These are phyloP conservation scores for Tangara arthus DNA, from an alignment of 2,797 vertebrate species.

Conservation along the genomic window DNA sequence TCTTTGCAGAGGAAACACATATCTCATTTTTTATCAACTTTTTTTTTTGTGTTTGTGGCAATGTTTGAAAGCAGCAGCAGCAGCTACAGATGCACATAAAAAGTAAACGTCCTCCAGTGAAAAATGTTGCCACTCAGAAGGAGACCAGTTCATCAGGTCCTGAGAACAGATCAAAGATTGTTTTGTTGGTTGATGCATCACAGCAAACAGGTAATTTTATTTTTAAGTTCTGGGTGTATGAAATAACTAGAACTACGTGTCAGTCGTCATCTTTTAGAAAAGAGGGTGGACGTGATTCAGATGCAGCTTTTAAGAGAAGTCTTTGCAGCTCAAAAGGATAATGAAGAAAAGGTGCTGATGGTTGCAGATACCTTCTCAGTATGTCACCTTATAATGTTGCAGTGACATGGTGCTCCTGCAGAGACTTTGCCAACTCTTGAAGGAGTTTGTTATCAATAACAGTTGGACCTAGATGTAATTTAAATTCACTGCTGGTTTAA, in stretches of 20 bases:
- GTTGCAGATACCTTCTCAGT: neutral
- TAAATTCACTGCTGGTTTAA: neutral
- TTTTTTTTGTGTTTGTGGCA: neutral
- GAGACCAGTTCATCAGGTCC: conserved; percentile 90
- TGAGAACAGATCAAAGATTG: conserved; percentile 89
- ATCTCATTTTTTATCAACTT: neutral
- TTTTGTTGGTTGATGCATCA: conserved; percentile 93
- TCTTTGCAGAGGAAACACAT: neutral
- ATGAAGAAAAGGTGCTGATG: neutral
- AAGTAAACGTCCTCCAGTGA: conserved; percentile 87
- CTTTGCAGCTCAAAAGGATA: neutral
- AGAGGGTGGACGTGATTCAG: neutral
- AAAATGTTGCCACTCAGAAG: conserved; percentile 93
- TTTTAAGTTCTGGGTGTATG: neutral
- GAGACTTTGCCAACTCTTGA: neutral
- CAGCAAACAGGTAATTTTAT: conserved; percentile 84
- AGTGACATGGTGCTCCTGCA: neutral
- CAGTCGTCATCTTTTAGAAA: neutral
- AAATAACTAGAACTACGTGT: neutral
- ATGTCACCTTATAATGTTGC: neutral
- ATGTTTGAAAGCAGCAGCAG: conserved; percentile 71
- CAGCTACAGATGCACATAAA: conserved; percentile 81
- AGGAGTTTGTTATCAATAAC: neutral
- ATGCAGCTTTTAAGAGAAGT: neutral
- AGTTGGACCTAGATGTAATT: neutral